Conservation (phyloP, 2,113 vertebrate species). For the Coracopsis vasa region DNA sequence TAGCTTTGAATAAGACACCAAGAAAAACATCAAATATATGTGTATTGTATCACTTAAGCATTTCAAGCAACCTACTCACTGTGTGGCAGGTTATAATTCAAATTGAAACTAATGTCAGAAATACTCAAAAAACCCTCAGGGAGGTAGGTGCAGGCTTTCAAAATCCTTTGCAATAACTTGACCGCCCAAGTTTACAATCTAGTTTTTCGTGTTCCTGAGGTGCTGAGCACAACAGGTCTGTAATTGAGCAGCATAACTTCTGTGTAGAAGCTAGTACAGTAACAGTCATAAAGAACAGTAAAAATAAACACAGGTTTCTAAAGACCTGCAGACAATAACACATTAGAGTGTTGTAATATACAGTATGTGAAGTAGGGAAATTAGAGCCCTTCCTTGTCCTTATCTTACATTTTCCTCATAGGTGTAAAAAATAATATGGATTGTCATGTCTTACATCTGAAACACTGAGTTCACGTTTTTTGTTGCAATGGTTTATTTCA, state of each 20-base stretch:
- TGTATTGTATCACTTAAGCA: background rate
- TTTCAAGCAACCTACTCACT: background rate
- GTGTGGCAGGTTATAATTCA: background rate
- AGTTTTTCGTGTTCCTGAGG: background rate
- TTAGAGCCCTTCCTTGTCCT: background rate
- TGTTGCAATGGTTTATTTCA: background rate
- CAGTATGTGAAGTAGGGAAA: background rate
- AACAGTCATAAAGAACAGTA: background rate
- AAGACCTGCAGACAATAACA: background rate
- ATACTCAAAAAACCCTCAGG: background rate
- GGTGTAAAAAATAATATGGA: background rate
- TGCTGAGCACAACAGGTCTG: background rate
- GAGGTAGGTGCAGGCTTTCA: background rate
- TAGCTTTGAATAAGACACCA: background rate
- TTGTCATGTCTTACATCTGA: background rate
- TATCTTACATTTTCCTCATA: background rate
- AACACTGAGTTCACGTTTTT: background rate
- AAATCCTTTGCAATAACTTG: background rate
- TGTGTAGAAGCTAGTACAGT: background rate
- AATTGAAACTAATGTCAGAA: background rate
- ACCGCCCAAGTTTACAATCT: background rate
- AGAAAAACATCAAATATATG: background rate
- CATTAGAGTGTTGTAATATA: background rate
- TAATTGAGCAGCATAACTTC: background rate
- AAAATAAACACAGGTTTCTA: background rate